Evolutionary conservation across 2,888 invertebrate genomes (phyloP), one percentile per base, ranked within the genome.

Genomic region (Taphrorychus bicolor): DNA sequence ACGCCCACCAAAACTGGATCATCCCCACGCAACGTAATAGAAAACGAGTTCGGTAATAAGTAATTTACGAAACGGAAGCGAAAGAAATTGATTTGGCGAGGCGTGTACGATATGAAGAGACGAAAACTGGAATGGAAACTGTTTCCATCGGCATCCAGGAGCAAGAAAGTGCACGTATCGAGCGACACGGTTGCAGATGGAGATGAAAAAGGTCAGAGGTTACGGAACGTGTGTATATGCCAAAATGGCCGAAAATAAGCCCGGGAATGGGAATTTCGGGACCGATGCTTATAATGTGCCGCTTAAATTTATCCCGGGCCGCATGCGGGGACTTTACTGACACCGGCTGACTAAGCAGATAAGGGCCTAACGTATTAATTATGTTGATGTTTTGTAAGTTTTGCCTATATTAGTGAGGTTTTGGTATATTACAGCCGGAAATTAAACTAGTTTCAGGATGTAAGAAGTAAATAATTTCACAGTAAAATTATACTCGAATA

Each of bases 101-200:
- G 32, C 32, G 32, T 32, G 11, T 32, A 32, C 32, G 32, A 11
- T 32, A 11, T 32, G 11, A 11, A 32, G 32, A 7, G 11, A 32
- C 11, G 32, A 32, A 32, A 32, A 32, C 32, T 32, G 32, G 32
- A 32, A 32, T 32, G 32, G 11, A 32, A 32, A 32, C 32, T 9
- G 32, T 32, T 32, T 32, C 32, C 11, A 32, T 32, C 32, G 32
- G 32, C 11, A 32, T 32, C 32, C 32, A 32, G 32, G 32, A 32
- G 32, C 32, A 64, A 57, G 64, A 52, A 64, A 64, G 51, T 23
- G 45, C 53, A 59, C 59, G 54, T 65, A 65, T 65, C 54, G 65
- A 59, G 65, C 65, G 59, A 45, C 54, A 54, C 51, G 51, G 41
- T 17, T 65, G 54, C 32, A 59, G 64, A 64, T 58, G 58, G 21